Percentiles rank a stretch among this genome's conserved stretches.
Evolutionary conservation across 2,797 vertebrate species (phyloP).

Genomic region (Leucoraja ocellata): DNA sequence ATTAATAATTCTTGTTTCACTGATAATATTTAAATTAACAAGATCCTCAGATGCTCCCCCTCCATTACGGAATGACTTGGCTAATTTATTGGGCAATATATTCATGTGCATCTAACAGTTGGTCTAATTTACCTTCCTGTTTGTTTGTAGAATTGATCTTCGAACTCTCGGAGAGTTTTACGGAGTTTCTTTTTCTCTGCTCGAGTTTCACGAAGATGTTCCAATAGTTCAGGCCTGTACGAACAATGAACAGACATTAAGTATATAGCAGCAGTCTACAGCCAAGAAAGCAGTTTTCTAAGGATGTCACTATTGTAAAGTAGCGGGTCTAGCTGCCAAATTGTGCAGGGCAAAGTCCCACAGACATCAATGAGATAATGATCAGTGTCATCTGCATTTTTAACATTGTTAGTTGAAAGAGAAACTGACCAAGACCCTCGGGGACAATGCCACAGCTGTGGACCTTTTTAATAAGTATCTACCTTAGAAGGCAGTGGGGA

Average conservation of each 20-base stretch:
- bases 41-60: too few species aligned
- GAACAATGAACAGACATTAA: not conserved
- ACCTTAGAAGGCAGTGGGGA: not conserved
- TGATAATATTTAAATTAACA: not conserved
- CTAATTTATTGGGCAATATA: not conserved
- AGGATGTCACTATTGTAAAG: not conserved
- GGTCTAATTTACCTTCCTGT: conserved; percentile 72
- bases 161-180: conserved; percentile 73
- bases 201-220: conserved; percentile 73
- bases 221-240: conserved; percentile 70
- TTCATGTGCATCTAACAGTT: not conserved
- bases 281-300: not conserved
- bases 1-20: not conserved
- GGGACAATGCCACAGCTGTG: not conserved
- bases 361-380: not conserved
- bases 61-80: not conserved
- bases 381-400: not conserved
- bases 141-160: conserved; percentile 76
- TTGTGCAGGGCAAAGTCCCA: not conserved
- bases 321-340: not conserved
- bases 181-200: conserved; percentile 76
- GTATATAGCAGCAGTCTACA: not conserved
- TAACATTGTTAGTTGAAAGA: not conserved
- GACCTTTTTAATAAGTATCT: not conserved
- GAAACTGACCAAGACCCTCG: not conserved